Conservation (phyloP, 2,113 vertebrate genomes). For the Brachirus orientalis region DNA sequence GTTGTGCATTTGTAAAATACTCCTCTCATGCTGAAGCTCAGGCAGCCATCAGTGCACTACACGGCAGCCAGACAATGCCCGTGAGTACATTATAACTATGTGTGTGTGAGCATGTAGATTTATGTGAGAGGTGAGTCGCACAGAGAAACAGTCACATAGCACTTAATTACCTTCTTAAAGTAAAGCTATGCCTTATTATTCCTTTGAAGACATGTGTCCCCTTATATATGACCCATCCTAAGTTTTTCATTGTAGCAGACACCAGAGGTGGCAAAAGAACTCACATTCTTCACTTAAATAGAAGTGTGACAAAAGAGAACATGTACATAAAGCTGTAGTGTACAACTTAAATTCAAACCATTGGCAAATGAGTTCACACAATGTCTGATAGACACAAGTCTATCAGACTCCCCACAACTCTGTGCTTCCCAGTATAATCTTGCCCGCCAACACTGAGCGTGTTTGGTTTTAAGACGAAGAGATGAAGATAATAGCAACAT, state of each 20-base stretch:
- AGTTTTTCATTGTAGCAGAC: constrained; percentile 21
- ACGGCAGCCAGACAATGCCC: constrained; percentile 97
- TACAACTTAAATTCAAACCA: too few relatives aligned
- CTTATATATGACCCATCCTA: constrained; percentile 36
- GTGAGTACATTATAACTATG: constrained; percentile 83
- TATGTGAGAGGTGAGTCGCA: constrained; percentile 58
- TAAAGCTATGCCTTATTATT: constrained; percentile 64
- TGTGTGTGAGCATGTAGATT: constrained; percentile 45
- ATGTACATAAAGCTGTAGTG: too few relatives aligned
- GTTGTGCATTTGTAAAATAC: constrained; percentile 98
- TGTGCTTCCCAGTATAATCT: too few relatives aligned
- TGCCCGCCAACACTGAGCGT: too few relatives aligned
- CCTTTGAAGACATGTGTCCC: constrained; percentile 42
- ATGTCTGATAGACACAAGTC: too few relatives aligned
- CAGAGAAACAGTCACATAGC: constrained; percentile 43
- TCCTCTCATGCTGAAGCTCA: constrained; percentile 95
- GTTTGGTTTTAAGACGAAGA: too few relatives aligned
- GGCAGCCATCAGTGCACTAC: constrained; percentile 93
- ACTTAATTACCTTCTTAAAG: constrained; percentile 63
- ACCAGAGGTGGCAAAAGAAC: constrained; percentile 11
- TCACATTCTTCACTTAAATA: too few relatives aligned
- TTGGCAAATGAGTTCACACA: too few relatives aligned
- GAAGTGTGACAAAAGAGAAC: too few relatives aligned
- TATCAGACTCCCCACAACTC: too few relatives aligned
- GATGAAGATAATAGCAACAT: too few relatives aligned